A percentile compares a stretch with the other conserved stretches of the same genome.
Evolutionary conservation across 2,113 vertebrate species (phyloP).

Genomic region (Dryoscopus gambensis): DNA sequence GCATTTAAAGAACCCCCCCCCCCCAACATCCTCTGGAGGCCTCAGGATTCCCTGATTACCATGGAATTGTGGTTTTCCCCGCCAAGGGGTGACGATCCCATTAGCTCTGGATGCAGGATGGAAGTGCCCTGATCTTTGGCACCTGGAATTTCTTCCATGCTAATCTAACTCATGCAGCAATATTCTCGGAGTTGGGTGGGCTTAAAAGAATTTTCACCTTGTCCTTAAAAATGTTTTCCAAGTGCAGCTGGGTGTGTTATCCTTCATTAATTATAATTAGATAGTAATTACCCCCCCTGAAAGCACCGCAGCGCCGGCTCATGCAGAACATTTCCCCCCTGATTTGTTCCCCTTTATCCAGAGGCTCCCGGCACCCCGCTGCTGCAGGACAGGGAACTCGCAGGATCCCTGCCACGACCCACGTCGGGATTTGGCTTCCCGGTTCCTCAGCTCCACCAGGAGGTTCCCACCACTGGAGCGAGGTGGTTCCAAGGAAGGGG

Average conservation of each 20-base stretch:
- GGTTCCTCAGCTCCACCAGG: neutral
- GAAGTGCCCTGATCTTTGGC: neutral
- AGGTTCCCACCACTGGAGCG: rapidly evolving
- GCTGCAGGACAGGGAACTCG: neutral
- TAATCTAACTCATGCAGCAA: neutral
- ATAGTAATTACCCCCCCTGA: neutral
- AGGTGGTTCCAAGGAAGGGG: neutral
- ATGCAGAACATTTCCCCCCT: rapidly evolving
- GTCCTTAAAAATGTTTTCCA: neutral
- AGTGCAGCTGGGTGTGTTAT: neutral
- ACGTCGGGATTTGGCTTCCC: rapidly evolving
- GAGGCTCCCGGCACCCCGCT: neutral
- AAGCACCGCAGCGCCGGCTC: neutral
- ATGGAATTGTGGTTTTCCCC: neutral
- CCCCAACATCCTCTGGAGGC: neutral
- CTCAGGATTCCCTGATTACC: neutral
- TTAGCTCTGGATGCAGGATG: neutral
- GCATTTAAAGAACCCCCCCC: neutral
- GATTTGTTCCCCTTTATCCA: neutral
- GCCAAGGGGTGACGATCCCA: neutral
- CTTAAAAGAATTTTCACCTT: neutral
- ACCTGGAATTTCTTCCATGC: neutral
- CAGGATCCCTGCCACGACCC: rapidly evolving
- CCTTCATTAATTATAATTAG: neutral
- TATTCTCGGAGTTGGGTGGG: neutral